Base-by-base conservation (phyloP, 2,797 vertebrate species). In the Rhinophrynus dorsalis region DNA sequence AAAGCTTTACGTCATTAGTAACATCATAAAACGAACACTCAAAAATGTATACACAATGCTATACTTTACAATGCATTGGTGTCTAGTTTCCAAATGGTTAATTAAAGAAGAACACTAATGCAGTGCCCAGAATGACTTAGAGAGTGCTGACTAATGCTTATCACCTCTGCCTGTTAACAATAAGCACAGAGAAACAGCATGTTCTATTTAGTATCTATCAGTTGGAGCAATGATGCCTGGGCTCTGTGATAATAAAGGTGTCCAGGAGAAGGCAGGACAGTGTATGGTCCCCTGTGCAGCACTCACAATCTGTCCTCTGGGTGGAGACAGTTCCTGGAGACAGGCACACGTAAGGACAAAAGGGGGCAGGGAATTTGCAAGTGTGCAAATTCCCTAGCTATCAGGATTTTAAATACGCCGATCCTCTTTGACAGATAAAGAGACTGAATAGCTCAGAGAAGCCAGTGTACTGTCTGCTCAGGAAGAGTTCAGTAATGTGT, bases 371-470 rank as follows among this genome's bases (percentile, higher is more conserved):
- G 61, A 42, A 33, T 42, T 24, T 60, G 60, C 57, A 65, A 65
- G 71, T 33, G 62, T 67, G 75, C 59, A 65, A 74, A 76, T 74
- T 74, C 66, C 68, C 55, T 35, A 55, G 67, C 55, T 66, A 62
- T 67, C 72, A 56, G 50, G 77, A 81, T 87, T 64, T 86, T 89
- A 92, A 92, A 90, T 85, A 82, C 90, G 85, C 81, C 89, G 92
- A 93, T 92, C 92, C 91, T 92, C 91, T 93, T 93, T 92, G 88
- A 88, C 61, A 60, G 69, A 45, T 58, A 73, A 35, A 88, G 88
- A 91, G 91, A 92, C 89, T 89, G 84, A 82, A 84, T 84, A 86
- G 87, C 81, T 89, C 90, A 89, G 90, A 89, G 90, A 86, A 86
- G 90, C 84, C 89, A 89, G 87, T 85, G 85, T 88, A 91, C 89